Percentiles rank a stretch among this genome's conserved stretches.
phyloP scores from a whole-genome alignment of 53 echinoderm and acorn worm species.

The Apostichopus leukothele region DNA sequence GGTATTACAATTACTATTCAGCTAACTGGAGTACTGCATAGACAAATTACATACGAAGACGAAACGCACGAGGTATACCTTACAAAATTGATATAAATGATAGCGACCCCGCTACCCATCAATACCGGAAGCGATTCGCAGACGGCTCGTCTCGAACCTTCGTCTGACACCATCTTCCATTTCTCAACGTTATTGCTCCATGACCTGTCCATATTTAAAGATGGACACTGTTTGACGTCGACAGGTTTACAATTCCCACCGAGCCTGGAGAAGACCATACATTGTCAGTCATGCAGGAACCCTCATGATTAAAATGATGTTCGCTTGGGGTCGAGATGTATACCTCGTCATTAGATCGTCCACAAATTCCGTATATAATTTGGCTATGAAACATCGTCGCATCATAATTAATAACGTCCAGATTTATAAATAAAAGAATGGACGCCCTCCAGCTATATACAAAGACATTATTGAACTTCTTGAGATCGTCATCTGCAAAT shows the following conservation, averaged over 20 bases:
- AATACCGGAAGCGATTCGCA: no score
- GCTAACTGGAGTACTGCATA: constrained; percentile 22
- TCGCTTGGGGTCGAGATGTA: no score
- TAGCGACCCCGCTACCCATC: not conserved
- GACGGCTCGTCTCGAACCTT: no score
- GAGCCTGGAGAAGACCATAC: no score
- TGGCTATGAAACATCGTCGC: not conserved
- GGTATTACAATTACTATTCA: constrained; percentile 28
- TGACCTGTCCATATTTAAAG: no score
- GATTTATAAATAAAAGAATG: constrained; percentile 14
- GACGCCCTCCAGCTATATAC: constrained; percentile 44
- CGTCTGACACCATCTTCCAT: no score
- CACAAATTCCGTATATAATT: not conserved
- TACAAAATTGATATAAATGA: not conserved
- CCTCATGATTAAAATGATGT: no score
- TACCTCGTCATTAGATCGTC: no score
- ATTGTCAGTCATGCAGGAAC: no score
- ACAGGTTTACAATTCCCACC: no score
- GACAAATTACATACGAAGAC: constrained; percentile 3
- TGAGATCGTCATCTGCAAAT: not conserved
- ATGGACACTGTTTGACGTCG: no score
- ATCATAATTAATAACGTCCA: constrained; percentile 22
- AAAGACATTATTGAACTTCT: constrained; percentile 43
- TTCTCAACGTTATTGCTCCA: no score
- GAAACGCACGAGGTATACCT: not conserved